phyloP scores from a whole-genome alignment of 2,797 vertebrate genomes.

The Acanthurus lineatus region DNA sequence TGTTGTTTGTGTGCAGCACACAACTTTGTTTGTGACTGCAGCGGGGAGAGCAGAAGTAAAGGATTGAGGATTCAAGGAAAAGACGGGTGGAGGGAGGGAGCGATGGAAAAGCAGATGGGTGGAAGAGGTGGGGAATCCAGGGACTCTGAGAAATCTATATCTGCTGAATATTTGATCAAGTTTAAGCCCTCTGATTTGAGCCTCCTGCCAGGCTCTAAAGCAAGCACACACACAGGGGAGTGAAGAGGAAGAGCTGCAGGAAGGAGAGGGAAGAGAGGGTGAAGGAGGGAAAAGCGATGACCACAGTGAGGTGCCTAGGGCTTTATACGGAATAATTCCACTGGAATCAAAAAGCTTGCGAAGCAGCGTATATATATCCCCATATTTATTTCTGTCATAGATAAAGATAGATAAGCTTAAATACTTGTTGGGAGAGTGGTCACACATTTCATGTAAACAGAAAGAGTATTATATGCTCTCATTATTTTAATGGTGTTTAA shows the following conservation, averaged over 20 bases:
- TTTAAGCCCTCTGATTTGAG: conserved; percentile 80
- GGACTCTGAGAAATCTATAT: conserved; percentile 82
- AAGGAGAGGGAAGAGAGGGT: conserved; percentile 22
- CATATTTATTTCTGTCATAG: neutral
- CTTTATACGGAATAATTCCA: conserved; percentile 19
- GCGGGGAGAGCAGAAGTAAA: conserved; percentile 30
- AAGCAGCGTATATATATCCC: neutral
- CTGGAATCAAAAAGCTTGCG: conserved; percentile 32
- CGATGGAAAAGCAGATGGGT: conserved; percentile 47
- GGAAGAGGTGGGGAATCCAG: conserved; percentile 69
- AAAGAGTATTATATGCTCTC: neutral
- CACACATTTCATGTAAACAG: neutral
- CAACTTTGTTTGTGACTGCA: conserved; percentile 58
- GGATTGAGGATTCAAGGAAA: conserved; percentile 12
- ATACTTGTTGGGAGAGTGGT: neutral
- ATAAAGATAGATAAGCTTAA: conserved; percentile 12
- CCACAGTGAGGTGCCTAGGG: conserved; percentile 46
- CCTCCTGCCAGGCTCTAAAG: conserved; percentile 72
- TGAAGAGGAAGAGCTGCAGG: conserved; percentile 44
- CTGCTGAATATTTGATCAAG: conserved; percentile 85
- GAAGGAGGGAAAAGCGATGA: conserved; percentile 30
- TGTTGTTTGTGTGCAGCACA: neutral
- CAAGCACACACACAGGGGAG: conserved; percentile 52
- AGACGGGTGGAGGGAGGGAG: conserved; percentile 6
- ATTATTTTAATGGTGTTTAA: conserved; percentile 9